Base-by-base conservation (phyloP, 2,113 vertebrate species). In the Gobius niger region DNA sequence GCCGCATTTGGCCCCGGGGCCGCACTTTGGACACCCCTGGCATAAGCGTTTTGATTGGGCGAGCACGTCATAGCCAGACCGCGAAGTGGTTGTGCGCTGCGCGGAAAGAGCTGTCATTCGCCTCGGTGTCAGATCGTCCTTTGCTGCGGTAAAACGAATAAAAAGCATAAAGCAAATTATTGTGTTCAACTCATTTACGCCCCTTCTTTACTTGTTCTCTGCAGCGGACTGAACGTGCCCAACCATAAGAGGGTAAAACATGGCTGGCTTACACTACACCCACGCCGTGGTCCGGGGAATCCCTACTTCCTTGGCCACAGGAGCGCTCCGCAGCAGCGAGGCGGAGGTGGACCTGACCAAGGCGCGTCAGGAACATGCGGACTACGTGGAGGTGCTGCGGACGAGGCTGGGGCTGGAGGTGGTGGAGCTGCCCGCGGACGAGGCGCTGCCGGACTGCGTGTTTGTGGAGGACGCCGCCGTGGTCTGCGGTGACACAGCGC, bases 381-480 rank as follows among this genome's bases (percentile, higher is more conserved):
- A 90, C 44, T 97, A 95, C 68, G 92, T 94, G 64, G 91, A 85
- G 63, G 93, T 95, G 60, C 90, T 98, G 82, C 86, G 87, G 89
- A 83, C 86, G 66, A 92, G 92, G 83, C 94, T 98, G 75, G 96
- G 95, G 84, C 92, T 98, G 92, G 92, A 95, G 90, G 93, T 98
- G 90, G 62, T 98, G 63, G 89, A 92, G 89, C 93, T 98, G 79
- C 94, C 94, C 53, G 94, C 94, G 11, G 96, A 98, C 69, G 94
- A 96, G 88, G 83, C 89, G 82, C 88, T 96, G 15, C 97, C 97
- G 65, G 96, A 97, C 90, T 96, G 95, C 80, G 93, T 95, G 91
- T 98, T 98, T 82, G 97, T 98, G 92, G 97, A 98, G 91, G 96
- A 98, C 71, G 90, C 90, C 72, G 96, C 95, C 7, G 96, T 98